Evolutionary conservation across 2,113 vertebrate genomes (phyloP).

Genomic region (Anseranas semipalmata): DNA sequence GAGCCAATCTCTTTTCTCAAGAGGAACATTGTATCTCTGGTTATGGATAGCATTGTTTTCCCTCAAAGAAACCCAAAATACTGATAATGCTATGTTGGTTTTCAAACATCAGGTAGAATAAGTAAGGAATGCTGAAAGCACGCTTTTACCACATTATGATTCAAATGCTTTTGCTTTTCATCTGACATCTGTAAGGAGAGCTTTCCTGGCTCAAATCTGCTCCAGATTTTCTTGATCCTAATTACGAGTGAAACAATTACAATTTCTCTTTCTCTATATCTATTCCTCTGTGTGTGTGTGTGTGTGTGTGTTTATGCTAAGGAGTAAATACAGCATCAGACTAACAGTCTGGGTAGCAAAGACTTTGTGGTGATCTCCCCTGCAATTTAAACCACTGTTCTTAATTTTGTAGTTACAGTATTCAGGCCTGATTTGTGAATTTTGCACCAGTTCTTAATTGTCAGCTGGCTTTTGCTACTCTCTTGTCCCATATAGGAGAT

Average conservation of each 20-base stretch:
- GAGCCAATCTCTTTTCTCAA: neutral
- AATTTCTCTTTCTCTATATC: neutral
- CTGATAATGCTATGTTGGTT: neutral
- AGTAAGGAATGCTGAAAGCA: neutral
- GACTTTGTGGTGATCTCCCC: neutral
- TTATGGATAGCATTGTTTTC: neutral
- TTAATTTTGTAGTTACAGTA: neutral
- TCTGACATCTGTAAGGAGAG: neutral
- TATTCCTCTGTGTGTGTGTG: too few relatives aligned
- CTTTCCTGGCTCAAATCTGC: neutral
- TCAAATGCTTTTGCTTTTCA: neutral
- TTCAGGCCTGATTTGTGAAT: neutral
- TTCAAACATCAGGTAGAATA: neutral
- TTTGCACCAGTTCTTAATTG: neutral
- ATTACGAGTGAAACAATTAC: neutral
- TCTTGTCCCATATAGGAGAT: neutral
- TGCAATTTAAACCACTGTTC: neutral
- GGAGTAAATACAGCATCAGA: neutral
- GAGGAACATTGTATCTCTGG: neutral
- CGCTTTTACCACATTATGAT: neutral
- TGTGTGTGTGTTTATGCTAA: too few relatives aligned
- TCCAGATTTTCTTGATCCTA: neutral
- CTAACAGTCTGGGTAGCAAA: neutral
- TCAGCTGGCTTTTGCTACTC: neutral
- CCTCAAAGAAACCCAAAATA: neutral